Evolutionary conservation across 2,888 invertebrate species (phyloP).

Genomic region (Sceliomorpha sp.): DNA sequence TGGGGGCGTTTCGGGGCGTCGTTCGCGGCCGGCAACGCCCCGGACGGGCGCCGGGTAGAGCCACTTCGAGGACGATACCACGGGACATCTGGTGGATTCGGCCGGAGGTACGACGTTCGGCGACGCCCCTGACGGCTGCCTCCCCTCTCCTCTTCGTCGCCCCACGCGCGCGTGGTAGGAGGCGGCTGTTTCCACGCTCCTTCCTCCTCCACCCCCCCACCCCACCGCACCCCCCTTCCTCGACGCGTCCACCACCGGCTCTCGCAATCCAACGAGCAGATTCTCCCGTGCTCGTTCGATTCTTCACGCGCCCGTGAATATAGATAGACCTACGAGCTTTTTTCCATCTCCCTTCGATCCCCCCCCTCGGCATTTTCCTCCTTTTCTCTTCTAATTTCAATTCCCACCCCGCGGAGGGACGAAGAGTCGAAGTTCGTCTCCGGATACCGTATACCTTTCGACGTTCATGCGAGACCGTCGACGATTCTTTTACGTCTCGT

Average conservation of each 20-base stretch:
- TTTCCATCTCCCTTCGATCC: conserved; percentile 19
- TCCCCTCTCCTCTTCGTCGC: conserved; percentile 11
- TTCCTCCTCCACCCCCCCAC: conserved; percentile 30
- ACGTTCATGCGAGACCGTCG: too few species aligned
- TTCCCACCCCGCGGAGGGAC: too few species aligned
- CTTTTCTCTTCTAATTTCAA: too few species aligned
- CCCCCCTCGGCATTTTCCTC: not conserved
- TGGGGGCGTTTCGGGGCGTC: conserved; percentile 69
- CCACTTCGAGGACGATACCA: conserved; percentile 24
- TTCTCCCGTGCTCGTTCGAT: conserved; percentile 20
- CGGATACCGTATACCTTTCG: too few species aligned
- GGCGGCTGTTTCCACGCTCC: conserved; percentile 28
- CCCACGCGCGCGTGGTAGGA: conserved; percentile 26
- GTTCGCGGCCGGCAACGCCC: conserved; percentile 21
- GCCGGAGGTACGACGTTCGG: conserved; percentile 15
- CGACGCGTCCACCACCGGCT: too few species aligned
- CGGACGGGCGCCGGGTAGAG: conserved; percentile 6
- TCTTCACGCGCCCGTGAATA: conserved; percentile 4
- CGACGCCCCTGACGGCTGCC: conserved; percentile 2
- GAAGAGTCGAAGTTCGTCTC: too few species aligned
- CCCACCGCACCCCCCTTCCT: conserved; percentile 12
- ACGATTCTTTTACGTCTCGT: too few species aligned
- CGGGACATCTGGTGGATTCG: conserved; percentile 55
- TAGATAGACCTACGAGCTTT: conserved; percentile 13
- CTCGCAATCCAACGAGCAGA: too few species aligned